Evolutionary conservation across 2,113 vertebrate genomes (phyloP), one percentile per base, ranked within the genome.

Genomic region (Aix galericulata): DNA sequence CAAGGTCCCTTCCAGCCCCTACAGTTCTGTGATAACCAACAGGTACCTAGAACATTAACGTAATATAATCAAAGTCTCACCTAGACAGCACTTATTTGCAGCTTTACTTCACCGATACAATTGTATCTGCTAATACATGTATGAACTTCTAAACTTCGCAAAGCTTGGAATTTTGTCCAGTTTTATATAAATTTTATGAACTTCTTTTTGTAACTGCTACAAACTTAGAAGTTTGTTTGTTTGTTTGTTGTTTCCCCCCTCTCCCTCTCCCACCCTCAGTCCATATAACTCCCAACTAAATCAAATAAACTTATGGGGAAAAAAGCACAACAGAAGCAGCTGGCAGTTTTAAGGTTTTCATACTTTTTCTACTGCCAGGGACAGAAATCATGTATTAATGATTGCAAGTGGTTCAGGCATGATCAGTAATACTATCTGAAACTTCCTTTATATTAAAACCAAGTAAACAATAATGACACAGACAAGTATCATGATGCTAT

Each of bases 341-440:
- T 48, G 48, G 14, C 14, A 66, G 8, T 40, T 18, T 17, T 20
- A 32, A 81, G 62, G 31, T 23, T 68, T 67, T 75, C 29, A 46
- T 20, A 5, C 3, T 42, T 58, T 75, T 62, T 68, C 6, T 7
- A 38, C 13, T n/a, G 9, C 0, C 0, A 73, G 17, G 15, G 26
- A 62, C n/a, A 56, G 23, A 84, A 85, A 66, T 8, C 44, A 13
- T 3, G 5, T 40, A 74, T 20, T 68, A 15, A 9, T n/a, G 16
- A 53, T 16, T 40, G 34, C 8, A 82, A 68, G 8, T 7, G 12
- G 13, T 60, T 88, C 20, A 56, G 31, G n/a, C 15, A 64, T 46
- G 69, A 76, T 32, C 12, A 76, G 22, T 34, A 59, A 58, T 26
- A 29, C 18, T 44, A 38, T 11, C 27, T 77, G 58, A 73, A 93